phyloP scores from a whole-genome alignment of 2,888 invertebrate species.

The Hirtodrosophila cameraria region DNA sequence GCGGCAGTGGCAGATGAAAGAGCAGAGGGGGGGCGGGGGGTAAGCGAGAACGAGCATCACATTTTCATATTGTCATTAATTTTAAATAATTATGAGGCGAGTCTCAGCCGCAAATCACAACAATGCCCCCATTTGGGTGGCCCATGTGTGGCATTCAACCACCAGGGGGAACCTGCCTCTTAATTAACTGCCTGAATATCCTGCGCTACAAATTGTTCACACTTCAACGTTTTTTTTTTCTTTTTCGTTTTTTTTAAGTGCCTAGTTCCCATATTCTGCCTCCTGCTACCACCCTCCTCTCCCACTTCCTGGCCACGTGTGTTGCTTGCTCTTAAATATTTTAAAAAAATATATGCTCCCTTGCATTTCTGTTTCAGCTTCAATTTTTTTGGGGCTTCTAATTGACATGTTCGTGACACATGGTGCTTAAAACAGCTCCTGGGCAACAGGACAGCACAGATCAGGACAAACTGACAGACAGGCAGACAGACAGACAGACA shows the following conservation, averaged over 20 bases:
- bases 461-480: conserved; percentile 17
- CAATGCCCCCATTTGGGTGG: conserved; percentile 65
- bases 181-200: conserved; percentile 72
- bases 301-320: conserved; percentile 58
- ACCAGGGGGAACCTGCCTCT: conserved; percentile 32
- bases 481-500: background rate
- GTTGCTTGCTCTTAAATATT: conserved; percentile 17
- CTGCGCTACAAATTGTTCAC: conserved; percentile 79
- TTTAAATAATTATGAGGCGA: conserved; percentile 75
- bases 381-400: conserved; percentile 64
- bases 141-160: conserved; percentile 49
- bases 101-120: conserved; percentile 68
- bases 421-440: conserved; percentile 60
- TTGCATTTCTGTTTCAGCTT: conserved; percentile 1
- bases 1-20: background rate
- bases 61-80: conserved; percentile 76
- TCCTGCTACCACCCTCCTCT: background rate
- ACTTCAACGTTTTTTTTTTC: conserved; percentile 81
- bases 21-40: background rate
- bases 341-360: conserved; percentile 37
- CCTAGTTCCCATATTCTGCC: conserved; percentile 11
- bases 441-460: conserved; percentile 26
- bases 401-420: conserved; percentile 80
- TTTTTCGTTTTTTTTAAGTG: no score
- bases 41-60: conserved; percentile 24